Percentiles rank a stretch among this genome's conserved stretches.
Conservation (phyloP, 2,113 vertebrate genomes). For the Trinectes maculatus region DNA sequence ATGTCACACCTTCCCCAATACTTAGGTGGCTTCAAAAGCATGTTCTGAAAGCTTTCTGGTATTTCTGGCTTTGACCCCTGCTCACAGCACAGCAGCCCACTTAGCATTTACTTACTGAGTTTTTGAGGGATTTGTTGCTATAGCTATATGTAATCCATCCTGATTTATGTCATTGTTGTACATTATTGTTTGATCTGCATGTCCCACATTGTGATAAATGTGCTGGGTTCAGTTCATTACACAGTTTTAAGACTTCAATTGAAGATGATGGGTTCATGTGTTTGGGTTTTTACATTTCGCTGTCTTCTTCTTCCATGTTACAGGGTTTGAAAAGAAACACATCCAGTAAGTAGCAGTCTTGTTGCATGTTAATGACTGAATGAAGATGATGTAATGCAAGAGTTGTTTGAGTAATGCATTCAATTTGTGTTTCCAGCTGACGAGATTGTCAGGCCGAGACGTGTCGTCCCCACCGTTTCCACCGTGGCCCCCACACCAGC, state of each 20-base stretch:
- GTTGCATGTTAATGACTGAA: conserved; percentile 5
- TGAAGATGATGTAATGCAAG: neutral
- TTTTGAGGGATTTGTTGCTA: no score
- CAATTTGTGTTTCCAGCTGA: conserved; percentile 81
- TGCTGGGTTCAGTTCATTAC: no score
- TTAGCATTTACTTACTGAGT: no score
- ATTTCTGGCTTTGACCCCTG: conserved; percentile 11
- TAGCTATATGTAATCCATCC: no score
- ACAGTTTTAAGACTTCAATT: no score
- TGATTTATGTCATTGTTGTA: no score
- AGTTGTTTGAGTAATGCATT: no score
- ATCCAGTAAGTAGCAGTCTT: conserved; percentile 88
- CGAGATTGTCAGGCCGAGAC: conserved; percentile 93
- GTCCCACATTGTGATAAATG: no score
- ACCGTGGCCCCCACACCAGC: conserved; percentile 68
- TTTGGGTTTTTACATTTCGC: conserved; percentile 22
- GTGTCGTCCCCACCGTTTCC: conserved; percentile 70
- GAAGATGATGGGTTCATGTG: no score
- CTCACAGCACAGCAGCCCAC: neutral
- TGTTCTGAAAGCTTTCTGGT: conserved; percentile 24
- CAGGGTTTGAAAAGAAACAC: conserved; percentile 95
- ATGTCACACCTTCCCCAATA: conserved; percentile 4
- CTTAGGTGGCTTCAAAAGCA: conserved; percentile 13
- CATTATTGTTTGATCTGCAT: no score
- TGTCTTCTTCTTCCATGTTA: conserved; percentile 77